A percentile compares a stretch with the other conserved stretches of the same genome.
These are phyloP conservation scores for Cordilura impudica DNA, from an alignment of 2,888 invertebrate genomes.

Conservation along the genomic window DNA sequence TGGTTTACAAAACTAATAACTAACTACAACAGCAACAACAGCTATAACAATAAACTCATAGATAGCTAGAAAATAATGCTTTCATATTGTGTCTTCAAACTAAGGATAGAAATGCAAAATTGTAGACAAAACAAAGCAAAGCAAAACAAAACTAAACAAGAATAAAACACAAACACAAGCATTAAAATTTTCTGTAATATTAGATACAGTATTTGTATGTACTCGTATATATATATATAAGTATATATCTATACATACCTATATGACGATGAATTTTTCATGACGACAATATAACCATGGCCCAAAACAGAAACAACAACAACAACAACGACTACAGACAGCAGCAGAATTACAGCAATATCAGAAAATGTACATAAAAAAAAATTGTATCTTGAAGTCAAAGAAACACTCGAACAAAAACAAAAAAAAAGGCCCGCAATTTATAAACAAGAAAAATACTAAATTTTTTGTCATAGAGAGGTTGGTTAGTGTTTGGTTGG, in stretches of 20 bases:
- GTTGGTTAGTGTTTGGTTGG: too few relatives aligned
- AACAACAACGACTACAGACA: background rate
- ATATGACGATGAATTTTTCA: slow-evolving; percentile 23
- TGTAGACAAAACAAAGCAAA: background rate
- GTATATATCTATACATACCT: too few relatives aligned
- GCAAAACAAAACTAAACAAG: too few relatives aligned
- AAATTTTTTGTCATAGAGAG: background rate
- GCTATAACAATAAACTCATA: background rate
- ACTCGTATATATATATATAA: too few relatives aligned
- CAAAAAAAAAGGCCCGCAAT: background rate
- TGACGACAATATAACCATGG: slow-evolving; percentile 11
- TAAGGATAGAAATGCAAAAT: background rate
- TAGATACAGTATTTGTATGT: background rate
- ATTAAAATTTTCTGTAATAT: background rate
- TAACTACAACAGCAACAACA: background rate
- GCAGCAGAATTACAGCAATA: background rate
- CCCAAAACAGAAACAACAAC: slow-evolving; percentile 6
- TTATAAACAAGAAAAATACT: background rate
- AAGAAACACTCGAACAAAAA: background rate
- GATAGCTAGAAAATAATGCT: background rate
- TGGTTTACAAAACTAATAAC: background rate
- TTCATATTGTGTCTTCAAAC: background rate
- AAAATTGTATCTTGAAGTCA: background rate
- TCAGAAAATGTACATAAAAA: background rate
- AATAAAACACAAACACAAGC: too few relatives aligned